These are phyloP conservation scores for Typhlomys cinereus DNA, from an alignment of 2,113 vertebrate genomes.

Conservation along the genomic window DNA sequence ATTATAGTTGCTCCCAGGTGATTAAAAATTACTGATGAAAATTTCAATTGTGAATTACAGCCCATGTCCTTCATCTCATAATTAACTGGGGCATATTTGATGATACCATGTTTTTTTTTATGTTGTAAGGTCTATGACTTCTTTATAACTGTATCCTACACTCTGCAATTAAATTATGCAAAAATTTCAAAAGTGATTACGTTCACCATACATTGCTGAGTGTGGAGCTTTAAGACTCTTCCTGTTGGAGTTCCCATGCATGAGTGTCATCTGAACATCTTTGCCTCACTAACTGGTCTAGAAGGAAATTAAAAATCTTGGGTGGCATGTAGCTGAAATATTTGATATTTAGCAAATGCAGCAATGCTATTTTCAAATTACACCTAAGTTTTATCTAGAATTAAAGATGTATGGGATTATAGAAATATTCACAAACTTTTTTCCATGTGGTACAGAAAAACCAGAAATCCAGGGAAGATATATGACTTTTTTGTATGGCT, in stretches of 20 bases:
- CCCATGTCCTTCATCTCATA: slow-evolving; percentile 33
- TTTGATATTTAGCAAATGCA: background rate
- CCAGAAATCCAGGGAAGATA: background rate
- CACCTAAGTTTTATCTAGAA: too few species aligned
- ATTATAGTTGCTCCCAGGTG: background rate
- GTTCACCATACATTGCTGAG: background rate
- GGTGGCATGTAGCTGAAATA: background rate
- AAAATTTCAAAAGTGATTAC: background rate
- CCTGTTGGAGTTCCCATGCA: background rate
- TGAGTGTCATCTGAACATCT: background rate
- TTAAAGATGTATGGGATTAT: background rate
- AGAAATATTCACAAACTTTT: background rate
- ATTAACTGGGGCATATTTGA: background rate
- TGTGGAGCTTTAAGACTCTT: background rate
- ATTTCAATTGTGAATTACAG: slow-evolving; percentile 29
- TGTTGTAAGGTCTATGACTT: slow-evolving; percentile 7
- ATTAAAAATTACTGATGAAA: background rate
- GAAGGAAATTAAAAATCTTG: background rate
- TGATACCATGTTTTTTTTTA: background rate
- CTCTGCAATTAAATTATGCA: background rate
- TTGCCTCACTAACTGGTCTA: background rate
- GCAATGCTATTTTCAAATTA: background rate
- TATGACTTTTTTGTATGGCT: background rate
- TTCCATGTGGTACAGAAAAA: background rate
- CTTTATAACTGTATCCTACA: background rate